Percentiles rank a stretch among this genome's conserved stretches.
phyloP scores from a whole-genome alignment of 1,140 invertebrate species.

The Rhagoletis pomonella region DNA sequence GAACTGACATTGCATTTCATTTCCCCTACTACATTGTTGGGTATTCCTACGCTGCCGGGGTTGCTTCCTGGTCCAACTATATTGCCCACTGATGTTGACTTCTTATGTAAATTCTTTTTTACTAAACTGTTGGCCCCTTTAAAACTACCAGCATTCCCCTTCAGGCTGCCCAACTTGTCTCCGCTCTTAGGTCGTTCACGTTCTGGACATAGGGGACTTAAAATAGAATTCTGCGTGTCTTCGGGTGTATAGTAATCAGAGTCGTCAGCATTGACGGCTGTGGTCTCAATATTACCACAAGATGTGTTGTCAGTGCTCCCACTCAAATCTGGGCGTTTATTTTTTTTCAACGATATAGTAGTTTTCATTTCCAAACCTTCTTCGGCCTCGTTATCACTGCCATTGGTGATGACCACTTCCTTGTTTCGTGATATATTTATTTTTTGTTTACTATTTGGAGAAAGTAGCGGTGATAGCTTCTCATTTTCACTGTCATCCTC shows the following conservation, averaged over 20 bases:
- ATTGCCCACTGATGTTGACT: conserved; percentile 71
- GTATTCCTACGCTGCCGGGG: conserved; percentile 61
- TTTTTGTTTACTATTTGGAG: conserved; percentile 74
- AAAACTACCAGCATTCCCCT: conserved; percentile 59
- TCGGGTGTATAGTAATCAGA: conserved; percentile 85
- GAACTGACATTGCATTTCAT: conserved; percentile 66
- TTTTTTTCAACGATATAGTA: conserved; percentile 55
- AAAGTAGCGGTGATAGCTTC: conserved; percentile 84
- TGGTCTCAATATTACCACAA: neutral
- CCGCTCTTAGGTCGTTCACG: conserved; percentile 63
- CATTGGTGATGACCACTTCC: conserved; percentile 69
- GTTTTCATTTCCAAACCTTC: conserved; percentile 13
- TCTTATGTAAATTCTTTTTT: conserved; percentile 69
- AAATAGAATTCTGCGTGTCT: conserved; percentile 79
- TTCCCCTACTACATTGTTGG: conserved; percentile 54
- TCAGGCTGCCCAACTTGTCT: conserved; percentile 58
- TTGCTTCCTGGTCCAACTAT: conserved; percentile 64
- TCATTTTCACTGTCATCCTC: conserved; percentile 89
- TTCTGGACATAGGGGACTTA: conserved; percentile 75
- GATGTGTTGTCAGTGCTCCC: neutral
- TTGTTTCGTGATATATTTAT: conserved; percentile 41
- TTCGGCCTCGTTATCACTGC: conserved; percentile 48
- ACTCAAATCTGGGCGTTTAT: conserved; percentile 36
- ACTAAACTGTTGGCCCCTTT: conserved; percentile 60
- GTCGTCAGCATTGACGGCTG: conserved; percentile 76